Conservation (phyloP, 2,797 vertebrate species). For the Lepilemur ruficaudatus region DNA sequence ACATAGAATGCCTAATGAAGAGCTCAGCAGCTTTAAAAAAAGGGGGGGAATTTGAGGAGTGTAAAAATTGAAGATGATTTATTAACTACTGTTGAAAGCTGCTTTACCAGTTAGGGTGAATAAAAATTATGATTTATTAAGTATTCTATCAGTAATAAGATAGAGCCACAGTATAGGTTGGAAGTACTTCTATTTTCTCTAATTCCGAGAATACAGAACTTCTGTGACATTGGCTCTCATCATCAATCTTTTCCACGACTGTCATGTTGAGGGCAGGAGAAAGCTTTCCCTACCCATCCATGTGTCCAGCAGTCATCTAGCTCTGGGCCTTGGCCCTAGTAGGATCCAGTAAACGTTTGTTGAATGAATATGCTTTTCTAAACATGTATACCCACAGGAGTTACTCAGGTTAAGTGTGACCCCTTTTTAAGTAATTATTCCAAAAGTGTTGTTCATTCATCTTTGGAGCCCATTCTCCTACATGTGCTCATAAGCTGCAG, state of each 20-base stretch:
- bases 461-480: neutral
- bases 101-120: conserved; percentile 41
- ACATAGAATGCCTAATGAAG: neutral
- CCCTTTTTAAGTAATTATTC: neutral
- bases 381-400: neutral
- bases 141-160: conserved; percentile 32
- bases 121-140: conserved; percentile 64
- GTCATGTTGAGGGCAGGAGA: neutral
- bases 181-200: conserved; percentile 2
- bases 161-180: neutral
- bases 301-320: neutral
- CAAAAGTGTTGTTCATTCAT: neutral
- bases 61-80: conserved; percentile 53
- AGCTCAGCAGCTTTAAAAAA: conserved; percentile 12
- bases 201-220: neutral
- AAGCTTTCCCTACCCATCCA: neutral
- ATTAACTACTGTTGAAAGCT: conserved; percentile 64
- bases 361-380: neutral
- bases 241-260: neutral
- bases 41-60: neutral
- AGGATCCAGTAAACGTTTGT: neutral
- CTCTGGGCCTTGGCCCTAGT: neutral
- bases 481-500: neutral
- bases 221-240: neutral
- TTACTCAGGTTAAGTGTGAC: neutral